These are phyloP conservation scores for Microctenopoma lineatum DNA, from an alignment of 2,797 vertebrate genomes.

Conservation along the genomic window DNA sequence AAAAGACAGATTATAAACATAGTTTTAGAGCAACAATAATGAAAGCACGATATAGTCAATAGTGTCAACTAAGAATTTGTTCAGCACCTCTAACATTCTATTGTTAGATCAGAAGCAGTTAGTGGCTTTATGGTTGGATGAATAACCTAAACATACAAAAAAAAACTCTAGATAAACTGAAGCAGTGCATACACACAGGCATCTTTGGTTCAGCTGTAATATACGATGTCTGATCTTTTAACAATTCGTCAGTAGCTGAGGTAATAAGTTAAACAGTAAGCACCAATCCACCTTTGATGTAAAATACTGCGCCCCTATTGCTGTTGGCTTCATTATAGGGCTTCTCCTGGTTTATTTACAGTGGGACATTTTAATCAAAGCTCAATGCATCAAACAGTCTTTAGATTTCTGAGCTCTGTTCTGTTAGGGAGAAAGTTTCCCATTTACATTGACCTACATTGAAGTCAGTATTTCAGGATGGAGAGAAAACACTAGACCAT, in stretches of 20 bases:
- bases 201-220: conserved; percentile 86
- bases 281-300: conserved; percentile 86
- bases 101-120: conserved; percentile 60
- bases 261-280: conserved; percentile 95
- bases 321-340: conserved; percentile 45
- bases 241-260: conserved; percentile 82
- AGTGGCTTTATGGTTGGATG: conserved; percentile 61
- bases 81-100: conserved; percentile 36
- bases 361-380: conserved; percentile 39
- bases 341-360: conserved; percentile 52
- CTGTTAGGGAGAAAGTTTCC: conserved; percentile 10
- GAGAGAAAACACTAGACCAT: conserved; percentile 13
- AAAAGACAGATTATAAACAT: conserved; percentile 36
- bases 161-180: conserved; percentile 47
- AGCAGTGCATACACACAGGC: conserved; percentile 72
- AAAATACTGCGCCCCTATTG: conserved; percentile 51
- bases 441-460: conserved; percentile 21
- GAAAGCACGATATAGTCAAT: conserved; percentile 57
- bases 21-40: conserved; percentile 37
- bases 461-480: conserved; percentile 16
- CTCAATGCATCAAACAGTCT: conserved; percentile 44
- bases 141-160: conserved; percentile 23
- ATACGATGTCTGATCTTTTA: conserved; percentile 55
- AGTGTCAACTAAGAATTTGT: conserved; percentile 27
- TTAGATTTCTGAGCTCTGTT: conserved; percentile 44